Evolutionary conservation across 2,113 vertebrate species (phyloP), one percentile per base, ranked within the genome.

Genomic region (Regulus satrapa): DNA sequence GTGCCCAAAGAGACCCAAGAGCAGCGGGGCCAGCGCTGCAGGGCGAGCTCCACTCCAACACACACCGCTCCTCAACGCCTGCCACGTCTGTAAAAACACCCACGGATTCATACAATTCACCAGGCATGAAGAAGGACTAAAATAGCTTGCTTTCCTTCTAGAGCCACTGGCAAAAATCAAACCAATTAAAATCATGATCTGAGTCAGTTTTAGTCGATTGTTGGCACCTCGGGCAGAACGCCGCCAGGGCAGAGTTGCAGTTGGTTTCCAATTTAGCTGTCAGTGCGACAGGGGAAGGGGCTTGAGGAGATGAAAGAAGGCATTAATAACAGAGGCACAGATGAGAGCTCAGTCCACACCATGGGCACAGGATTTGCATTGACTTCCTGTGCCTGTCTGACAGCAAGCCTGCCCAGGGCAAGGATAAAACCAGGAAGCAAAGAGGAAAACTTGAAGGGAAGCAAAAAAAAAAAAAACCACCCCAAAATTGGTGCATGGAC

Each of bases 121-220:
- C 89, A 48, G 69, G 82, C 66, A 69, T 76, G 62, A 85, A 68
- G 77, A 34, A 17, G 68, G 41, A 76, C 74, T 73, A 40, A 91
- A 94, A 82, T 56, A 85, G 45, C n/a, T 46, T 31, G 31, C 38
- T 38, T 84, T 40, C 81, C 36, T 66, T 36, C 56, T 78, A 40
- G 76, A 79, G 62, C 81, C 46, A 73, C 52, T n/a, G 29, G 84
- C 80, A 87, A 78, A 92, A 95, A 92, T 82, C 84, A 97, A 95
- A 85, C 62, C 54, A 87, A 93, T 91, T 97, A 92, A 91, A 97
- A 88, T 58, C 58, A 82, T 9, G 34, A 97, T 91, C 83, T 2
- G 4, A 89, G 78, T 59, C 85, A 67, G 75, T 85, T 95, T 75
- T 61, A 79, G 89, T 61, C 8, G 1, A 85, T 49, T 43, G 41